These are phyloP conservation scores for Neodontobutis hainanensis DNA, from an alignment of 2,113 vertebrate genomes.

Conservation along the genomic window DNA sequence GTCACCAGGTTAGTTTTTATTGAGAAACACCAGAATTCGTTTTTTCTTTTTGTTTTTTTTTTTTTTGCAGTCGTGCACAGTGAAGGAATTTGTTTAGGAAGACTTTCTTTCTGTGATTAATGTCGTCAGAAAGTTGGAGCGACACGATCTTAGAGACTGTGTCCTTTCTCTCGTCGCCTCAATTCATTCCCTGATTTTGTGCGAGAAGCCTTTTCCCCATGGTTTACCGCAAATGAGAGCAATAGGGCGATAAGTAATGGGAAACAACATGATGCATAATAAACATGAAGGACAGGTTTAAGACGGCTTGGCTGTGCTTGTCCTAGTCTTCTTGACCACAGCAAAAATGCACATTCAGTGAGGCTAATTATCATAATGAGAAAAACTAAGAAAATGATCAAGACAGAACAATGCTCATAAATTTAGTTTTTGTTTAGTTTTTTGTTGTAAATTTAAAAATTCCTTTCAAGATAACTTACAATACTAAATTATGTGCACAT, in stretches of 20 bases:
- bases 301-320: conserved; percentile 15
- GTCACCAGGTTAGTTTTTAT: conserved; percentile 54
- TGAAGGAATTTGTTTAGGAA: conserved; percentile 57
- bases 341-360: conserved; percentile 19
- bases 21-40: conserved; percentile 64
- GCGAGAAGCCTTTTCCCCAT: conserved; percentile 20
- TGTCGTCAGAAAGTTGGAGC: conserved; percentile 41
- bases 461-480: neutral
- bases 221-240: conserved; percentile 35
- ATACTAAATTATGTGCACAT: neutral
- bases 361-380: neutral
- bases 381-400: neutral
- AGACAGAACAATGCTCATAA: neutral
- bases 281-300: conserved; percentile 25
- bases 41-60: conserved; percentile 5
- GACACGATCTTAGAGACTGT: conserved; percentile 29
- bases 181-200: conserved; percentile 58
- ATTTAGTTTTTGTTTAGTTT: too few relatives aligned
- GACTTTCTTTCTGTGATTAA: conserved; percentile 53
- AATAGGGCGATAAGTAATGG: conserved; percentile 44
- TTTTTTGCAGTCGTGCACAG: conserved; percentile 14
- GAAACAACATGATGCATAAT: conserved; percentile 45
- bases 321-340: neutral
- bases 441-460: too few relatives aligned
- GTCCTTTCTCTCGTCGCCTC: conserved; percentile 62